phyloP scores from a whole-genome alignment of 2,797 vertebrate genomes.

The Dermochelys coriacea region DNA sequence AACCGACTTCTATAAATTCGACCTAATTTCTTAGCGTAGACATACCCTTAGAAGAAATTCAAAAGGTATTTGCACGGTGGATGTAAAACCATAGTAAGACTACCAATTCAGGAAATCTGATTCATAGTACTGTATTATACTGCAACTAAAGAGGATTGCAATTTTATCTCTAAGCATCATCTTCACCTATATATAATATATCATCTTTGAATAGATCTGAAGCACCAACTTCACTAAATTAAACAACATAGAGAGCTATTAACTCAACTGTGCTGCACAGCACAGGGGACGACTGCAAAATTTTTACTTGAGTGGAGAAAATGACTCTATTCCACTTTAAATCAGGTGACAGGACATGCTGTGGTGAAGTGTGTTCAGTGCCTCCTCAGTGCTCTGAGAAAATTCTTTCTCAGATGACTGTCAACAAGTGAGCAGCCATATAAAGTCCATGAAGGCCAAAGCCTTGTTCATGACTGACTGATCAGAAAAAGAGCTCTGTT shows the following conservation, averaged over 20 bases:
- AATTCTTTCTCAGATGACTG: background rate
- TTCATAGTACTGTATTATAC: background rate
- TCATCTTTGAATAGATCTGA: background rate
- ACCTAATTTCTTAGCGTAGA: no score
- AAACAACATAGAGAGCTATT: background rate
- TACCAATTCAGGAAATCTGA: background rate
- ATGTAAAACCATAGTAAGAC: background rate
- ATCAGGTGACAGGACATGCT: background rate
- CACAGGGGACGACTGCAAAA: background rate
- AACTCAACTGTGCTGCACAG: background rate
- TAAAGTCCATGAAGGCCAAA: background rate
- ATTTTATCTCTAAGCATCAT: background rate
- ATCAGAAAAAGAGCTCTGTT: background rate
- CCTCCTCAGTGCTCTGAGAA: background rate
- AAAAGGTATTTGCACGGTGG: background rate
- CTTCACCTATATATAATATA: background rate
- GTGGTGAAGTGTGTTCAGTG: background rate
- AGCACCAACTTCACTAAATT: background rate
- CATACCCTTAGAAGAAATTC: slow-evolving; percentile 1
- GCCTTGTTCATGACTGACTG: background rate
- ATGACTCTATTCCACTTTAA: slow-evolving; percentile 3
- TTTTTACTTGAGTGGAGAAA: background rate
- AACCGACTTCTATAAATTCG: no score
- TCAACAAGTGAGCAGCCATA: background rate
- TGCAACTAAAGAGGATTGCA: background rate